Evolutionary conservation across 2,797 vertebrate species (phyloP), one percentile per base, ranked within the genome.

Genomic region (Ctenopoma multispine): DNA sequence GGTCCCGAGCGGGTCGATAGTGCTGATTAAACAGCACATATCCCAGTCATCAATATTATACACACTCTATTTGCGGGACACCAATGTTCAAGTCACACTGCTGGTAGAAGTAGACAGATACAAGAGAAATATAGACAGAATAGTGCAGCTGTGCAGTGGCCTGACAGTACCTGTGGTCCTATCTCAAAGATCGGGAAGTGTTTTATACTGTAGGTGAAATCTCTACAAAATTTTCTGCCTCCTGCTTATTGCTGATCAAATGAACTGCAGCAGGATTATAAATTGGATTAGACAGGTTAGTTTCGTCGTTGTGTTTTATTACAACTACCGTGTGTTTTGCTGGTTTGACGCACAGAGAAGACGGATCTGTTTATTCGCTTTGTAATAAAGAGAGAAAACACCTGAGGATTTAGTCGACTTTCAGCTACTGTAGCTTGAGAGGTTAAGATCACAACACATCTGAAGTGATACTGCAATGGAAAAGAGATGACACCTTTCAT

Each of bases 1-100:
- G 51, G 84, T 70, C 87, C 92, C 92, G 93, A 94, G 93, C 88
- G 79, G 95, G 96, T 97, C 97, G 94, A 98, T 98, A 94, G 65
- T 61, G 93, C 95, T 89, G 94, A 98, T 98, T 98, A 97, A 97
- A 97, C 95, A 94, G 95, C 95, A 95, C 95, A 94, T 94, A 95
- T 93, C 86, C 69, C 87, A 84, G 90, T 93, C 95, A 95, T 97
- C 96, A 96, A 96, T 97, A 97, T 95, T 95, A 95, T 94, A 96
- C 92, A 92, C 93, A 94, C 92, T 94, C 92, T 91, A 94, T 96
- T 96, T 95, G 94, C 86, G 89, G 92, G 94, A 93, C 85, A 87
- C 81, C 80, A 13, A 55, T 73, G 84, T 77, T 76, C 53, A 55
- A 53, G 91, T 82, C 64, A 44, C 66, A 54, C 68, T 24, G 80